These are phyloP conservation scores for Serrognathus titanus DNA, from an alignment of 2,888 invertebrate genomes.

Conservation along the genomic window DNA sequence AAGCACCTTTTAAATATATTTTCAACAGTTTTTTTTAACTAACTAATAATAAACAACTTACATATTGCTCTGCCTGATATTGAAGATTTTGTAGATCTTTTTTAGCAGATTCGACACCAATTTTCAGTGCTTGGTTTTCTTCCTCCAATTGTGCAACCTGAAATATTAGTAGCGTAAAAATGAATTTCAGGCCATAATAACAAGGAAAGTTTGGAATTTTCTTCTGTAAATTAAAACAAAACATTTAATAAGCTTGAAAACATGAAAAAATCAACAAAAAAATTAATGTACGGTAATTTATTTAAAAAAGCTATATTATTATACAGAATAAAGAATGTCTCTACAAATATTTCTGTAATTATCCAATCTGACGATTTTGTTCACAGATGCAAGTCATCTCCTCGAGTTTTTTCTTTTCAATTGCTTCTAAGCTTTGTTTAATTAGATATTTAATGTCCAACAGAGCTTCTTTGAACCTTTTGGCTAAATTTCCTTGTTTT, in stretches of 20 bases:
- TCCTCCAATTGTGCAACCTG: conserved; percentile 22
- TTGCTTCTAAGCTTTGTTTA: background rate
- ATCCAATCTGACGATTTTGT: too few species aligned
- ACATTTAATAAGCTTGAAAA: too few species aligned
- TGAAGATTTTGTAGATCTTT: conserved; percentile 27
- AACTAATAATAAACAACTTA: conserved; percentile 10
- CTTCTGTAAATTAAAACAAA: too few species aligned
- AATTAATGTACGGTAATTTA: too few species aligned
- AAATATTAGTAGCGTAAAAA: background rate
- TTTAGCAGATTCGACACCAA: conserved; percentile 29
- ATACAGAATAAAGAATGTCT: too few species aligned
- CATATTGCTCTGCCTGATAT: conserved; percentile 20
- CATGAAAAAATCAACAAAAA: too few species aligned
- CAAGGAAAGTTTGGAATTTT: too few species aligned
- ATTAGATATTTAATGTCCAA: background rate
- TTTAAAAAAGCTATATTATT: too few species aligned
- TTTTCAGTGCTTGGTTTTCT: conserved; percentile 30
- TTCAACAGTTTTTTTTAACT: background rate
- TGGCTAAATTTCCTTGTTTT: background rate
- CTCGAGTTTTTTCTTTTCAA: background rate
- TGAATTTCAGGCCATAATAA: too few species aligned
- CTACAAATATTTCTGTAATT: too few species aligned
- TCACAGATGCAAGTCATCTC: too few species aligned
- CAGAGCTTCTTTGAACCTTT: background rate
- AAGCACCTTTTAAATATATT: background rate